Evolutionary conservation across 1,140 invertebrate genomes (phyloP).

Genomic region (Lordiphosa clarofinis): DNA sequence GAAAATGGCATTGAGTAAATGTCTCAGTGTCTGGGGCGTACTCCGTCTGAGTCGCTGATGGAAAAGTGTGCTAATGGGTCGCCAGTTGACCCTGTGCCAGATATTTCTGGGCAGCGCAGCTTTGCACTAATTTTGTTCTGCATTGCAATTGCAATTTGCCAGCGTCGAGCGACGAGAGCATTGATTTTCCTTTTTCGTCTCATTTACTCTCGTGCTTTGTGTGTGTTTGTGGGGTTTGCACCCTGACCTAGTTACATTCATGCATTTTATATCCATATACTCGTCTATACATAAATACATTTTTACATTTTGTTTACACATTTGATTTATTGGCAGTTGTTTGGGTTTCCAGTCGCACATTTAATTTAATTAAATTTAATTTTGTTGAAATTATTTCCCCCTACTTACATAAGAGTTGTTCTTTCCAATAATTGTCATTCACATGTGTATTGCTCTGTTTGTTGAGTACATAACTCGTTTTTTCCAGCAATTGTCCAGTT

Average conservation of each 20-base stretch:
- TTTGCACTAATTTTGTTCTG: conserved; percentile 55
- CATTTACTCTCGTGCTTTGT: conserved; percentile 20
- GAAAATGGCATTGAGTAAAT: conserved; percentile 59
- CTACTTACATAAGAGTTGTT: conserved; percentile 5
- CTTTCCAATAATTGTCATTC: conserved; percentile 17
- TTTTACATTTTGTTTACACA: conserved; percentile 15
- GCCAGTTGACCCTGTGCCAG: conserved; percentile 75
- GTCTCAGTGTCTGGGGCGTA: conserved; percentile 15
- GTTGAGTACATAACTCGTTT: conserved; percentile 17
- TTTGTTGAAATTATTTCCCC: background rate
- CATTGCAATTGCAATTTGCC: conserved; percentile 24
- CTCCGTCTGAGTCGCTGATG: conserved; percentile 20
- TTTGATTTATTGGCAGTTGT: conserved; percentile 14
- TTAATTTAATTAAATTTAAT: conserved; percentile 16
- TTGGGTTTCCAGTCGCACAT: background rate
- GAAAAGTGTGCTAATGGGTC: conserved; percentile 79
- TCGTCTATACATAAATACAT: conserved; percentile 29
- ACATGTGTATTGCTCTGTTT: conserved; percentile 23
- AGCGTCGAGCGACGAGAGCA: conserved; percentile 10
- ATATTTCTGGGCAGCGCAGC: conserved; percentile 44
- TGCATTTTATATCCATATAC: conserved; percentile 39
- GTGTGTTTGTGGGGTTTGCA: conserved; percentile 41
- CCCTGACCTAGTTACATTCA: conserved; percentile 75
- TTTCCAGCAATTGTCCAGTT: conserved; percentile 30
- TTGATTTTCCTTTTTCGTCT: conserved; percentile 57